phyloP scores from a whole-genome alignment of 2,888 invertebrate genomes.

The Calameuta filiformis region DNA sequence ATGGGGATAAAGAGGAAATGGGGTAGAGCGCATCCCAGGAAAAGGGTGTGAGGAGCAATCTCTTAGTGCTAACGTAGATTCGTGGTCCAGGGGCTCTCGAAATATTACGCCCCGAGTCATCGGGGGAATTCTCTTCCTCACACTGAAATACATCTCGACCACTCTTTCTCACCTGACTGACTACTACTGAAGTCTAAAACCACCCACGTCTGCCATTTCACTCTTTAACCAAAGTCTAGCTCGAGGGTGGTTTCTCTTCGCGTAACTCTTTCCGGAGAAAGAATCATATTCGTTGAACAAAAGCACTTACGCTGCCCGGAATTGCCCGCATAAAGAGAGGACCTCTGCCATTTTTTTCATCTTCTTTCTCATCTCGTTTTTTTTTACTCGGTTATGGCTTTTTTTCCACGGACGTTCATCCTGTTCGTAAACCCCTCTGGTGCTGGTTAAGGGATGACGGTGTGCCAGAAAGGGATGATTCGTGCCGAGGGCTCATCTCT shows the following conservation, averaged over 20 bases:
- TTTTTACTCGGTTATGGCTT: neutral
- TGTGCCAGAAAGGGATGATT: neutral
- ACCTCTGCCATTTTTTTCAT: neutral
- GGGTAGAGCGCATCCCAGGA: slow-evolving; percentile 38
- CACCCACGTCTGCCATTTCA: neutral
- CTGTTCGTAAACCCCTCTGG: neutral
- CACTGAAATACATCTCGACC: neutral
- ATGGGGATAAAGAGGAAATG: slow-evolving; percentile 39
- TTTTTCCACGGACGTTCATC: neutral
- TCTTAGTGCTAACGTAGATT: slow-evolving; percentile 63
- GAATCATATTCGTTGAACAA: neutral
- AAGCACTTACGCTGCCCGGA: neutral
- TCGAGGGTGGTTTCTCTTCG: neutral
- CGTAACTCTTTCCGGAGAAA: neutral
- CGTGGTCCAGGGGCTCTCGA: slow-evolving; percentile 59
- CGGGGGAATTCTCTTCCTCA: neutral
- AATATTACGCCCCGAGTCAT: slow-evolving; percentile 52
- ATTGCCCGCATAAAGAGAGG: neutral
- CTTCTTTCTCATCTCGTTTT: neutral
- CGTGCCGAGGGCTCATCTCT: neutral
- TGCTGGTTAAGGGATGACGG: neutral
- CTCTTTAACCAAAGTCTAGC: neutral
- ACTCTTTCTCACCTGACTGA: neutral
- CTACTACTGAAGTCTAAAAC: neutral
- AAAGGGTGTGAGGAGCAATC: slow-evolving; percentile 58